Evolutionary conservation across 2,797 vertebrate species (phyloP).

Genomic region (Xiphophorus birchmanni): DNA sequence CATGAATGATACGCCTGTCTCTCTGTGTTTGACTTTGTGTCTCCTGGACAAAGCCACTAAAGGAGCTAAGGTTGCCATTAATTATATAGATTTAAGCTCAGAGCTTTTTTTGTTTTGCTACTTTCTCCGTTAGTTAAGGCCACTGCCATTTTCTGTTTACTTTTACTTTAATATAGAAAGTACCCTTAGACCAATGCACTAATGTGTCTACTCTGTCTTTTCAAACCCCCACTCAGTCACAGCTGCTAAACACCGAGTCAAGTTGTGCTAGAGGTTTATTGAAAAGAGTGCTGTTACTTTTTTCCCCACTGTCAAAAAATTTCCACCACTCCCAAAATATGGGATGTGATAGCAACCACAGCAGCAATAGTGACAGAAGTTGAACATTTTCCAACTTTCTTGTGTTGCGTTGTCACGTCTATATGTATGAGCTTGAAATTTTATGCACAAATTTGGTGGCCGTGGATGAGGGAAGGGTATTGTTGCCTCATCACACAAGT

Average conservation of each 20-base stretch:
- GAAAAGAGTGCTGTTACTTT: neutral
- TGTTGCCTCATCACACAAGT: too few relatives aligned
- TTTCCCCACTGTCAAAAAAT: neutral
- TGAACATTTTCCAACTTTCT: too few relatives aligned
- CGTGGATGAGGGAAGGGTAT: too few relatives aligned
- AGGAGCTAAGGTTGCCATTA: neutral
- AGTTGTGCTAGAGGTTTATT: neutral
- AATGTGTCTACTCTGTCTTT: neutral
- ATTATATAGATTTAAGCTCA: neutral
- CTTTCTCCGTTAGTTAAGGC: neutral
- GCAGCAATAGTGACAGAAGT: too few relatives aligned
- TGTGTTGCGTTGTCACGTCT: too few relatives aligned
- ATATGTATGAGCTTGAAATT: too few relatives aligned
- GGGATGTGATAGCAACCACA: too few relatives aligned
- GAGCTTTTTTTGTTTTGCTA: neutral
- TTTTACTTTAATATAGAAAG: neutral
- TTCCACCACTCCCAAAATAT: too few relatives aligned
- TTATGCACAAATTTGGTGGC: too few relatives aligned
- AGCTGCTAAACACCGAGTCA: neutral
- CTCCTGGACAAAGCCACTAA: neutral
- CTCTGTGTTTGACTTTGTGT: neutral
- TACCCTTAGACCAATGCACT: neutral
- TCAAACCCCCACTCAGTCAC: neutral
- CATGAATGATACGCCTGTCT: neutral
- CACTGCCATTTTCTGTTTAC: neutral